Base-by-base conservation (phyloP, 2,797 vertebrate species). In the Bufotes viridis region DNA sequence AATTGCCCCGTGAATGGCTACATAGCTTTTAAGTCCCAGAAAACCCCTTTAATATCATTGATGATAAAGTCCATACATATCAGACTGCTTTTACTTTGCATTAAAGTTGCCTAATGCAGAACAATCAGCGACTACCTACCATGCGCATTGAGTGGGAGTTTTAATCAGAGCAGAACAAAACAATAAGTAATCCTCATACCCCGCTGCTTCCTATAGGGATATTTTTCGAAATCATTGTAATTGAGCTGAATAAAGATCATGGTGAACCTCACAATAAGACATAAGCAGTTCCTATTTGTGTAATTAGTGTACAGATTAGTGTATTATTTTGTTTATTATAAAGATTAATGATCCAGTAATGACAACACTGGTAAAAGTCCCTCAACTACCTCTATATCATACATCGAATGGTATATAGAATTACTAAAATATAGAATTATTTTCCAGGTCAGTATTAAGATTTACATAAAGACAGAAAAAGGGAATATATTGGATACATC, bases 121-220 rank as follows among this genome's bases (percentile, higher is more conserved):
- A 26, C 22, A 42, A 65, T 60, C 15, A 53, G 17, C 7, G 15
- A 51, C 18, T 63, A 8, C 26, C 63, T 42, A 42, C 2, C 29
- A 79, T 18, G 42, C 14, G 49, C 74, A 55, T 3, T 60, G 61
- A 81, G 80, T 81, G 60, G 61, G 80, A 7, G 80, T 24, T 7
- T n/a, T 24, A 81, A 81, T 67, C 80, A 67, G 80, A 81, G 60
- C 80, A 63, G 60, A 81, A 81, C 80, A 24, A 24, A 65, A 2
- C 2, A 5, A 63, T 63, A 29, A n/a, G 17, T n/a, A 26, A 51
- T n/a, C 60, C 51, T 63, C n/a, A 14, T 49, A 63, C 58, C 79
- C 29, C 29, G 42, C 29, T 51, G 61, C 24, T 81, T 65, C 79
- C 79, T 51, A n/a, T 63, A 34, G 79, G 34, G 2, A 7, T 49